Conservation (phyloP, 2,113 vertebrate species). For the Paraplagusia blochii region DNA sequence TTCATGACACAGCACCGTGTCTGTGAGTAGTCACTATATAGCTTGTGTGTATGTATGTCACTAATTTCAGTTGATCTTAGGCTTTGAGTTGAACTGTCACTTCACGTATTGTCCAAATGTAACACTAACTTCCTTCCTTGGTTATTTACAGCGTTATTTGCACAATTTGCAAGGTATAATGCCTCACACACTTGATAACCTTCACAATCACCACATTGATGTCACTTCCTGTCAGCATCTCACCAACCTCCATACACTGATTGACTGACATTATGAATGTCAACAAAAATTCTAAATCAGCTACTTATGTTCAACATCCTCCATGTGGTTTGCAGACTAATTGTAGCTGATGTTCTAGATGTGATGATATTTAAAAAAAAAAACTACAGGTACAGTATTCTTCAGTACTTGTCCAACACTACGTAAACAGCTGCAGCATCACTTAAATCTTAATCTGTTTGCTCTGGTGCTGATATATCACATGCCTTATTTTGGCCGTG, state of each 20-base stretch:
- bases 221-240: conserved; percentile 43
- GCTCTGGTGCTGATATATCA: conserved; percentile 46
- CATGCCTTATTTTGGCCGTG: conserved; percentile 26
- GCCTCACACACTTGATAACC: conserved; percentile 36
- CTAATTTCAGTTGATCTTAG: conserved; percentile 5
- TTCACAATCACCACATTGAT: conserved; percentile 20
- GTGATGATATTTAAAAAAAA: conserved; percentile 22
- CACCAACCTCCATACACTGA: conserved; percentile 5
- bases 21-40: conserved; percentile 32
- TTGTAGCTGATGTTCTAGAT: conserved; percentile 25
- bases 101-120: conserved; percentile 14
- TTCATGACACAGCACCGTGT: conserved; percentile 41
- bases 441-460: conserved; percentile 27
- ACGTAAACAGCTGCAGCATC: conserved; percentile 18
- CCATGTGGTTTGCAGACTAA: conserved; percentile 29
- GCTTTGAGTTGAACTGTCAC: conserved; percentile 11
- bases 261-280: conserved; percentile 2
- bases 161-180: conserved; percentile 43
- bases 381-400: conserved; percentile 21
- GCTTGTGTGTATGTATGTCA: conserved; percentile 30
- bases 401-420: not conserved
- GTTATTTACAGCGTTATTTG: conserved; percentile 51
- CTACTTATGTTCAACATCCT: conserved; percentile 16
- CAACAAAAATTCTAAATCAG: not conserved
- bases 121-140: conserved; percentile 30